A percentile compares a stretch with the other conserved stretches of the same genome.
These are phyloP conservation scores for Actinia equina DNA, from an alignment of 64 coral and sea anemone genomes.

Conservation along the genomic window DNA sequence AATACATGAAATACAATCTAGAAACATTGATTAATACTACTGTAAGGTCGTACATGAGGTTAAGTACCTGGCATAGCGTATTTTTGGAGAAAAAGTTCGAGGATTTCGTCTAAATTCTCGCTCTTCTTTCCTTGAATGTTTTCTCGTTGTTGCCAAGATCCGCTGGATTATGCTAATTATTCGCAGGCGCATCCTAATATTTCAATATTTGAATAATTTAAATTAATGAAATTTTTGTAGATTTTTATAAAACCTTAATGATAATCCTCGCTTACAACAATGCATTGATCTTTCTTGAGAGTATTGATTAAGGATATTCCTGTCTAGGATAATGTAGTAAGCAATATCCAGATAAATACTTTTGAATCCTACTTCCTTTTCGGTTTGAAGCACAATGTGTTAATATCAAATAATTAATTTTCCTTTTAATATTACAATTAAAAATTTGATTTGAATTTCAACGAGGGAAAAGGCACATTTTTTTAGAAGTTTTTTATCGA, in stretches of 20 bases:
- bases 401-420: no score
- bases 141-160: constrained; percentile 19
- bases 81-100: not conserved
- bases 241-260: not conserved
- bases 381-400: no score
- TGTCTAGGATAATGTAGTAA: not conserved
- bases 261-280: not conserved
- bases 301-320: not conserved
- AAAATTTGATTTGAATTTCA: no score
- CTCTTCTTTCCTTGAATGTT: not conserved
- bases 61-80: constrained; percentile 48
- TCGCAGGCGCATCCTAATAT: not conserved
- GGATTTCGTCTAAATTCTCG: not conserved
- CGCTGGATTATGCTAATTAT: constrained; percentile 6
- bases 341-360: not conserved
- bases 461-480: not conserved
- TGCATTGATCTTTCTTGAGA: not conserved
- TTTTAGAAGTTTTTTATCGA: no score
- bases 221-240: no score
- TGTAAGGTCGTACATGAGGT: not conserved
- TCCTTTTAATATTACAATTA: no score
- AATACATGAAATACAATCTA: not conserved
- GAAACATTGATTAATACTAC: not conserved
- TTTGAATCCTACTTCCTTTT: not conserved
- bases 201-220: no score